These are phyloP conservation scores for Drosophila limbata DNA, from an alignment of 2,888 invertebrate genomes.

Conservation along the genomic window DNA sequence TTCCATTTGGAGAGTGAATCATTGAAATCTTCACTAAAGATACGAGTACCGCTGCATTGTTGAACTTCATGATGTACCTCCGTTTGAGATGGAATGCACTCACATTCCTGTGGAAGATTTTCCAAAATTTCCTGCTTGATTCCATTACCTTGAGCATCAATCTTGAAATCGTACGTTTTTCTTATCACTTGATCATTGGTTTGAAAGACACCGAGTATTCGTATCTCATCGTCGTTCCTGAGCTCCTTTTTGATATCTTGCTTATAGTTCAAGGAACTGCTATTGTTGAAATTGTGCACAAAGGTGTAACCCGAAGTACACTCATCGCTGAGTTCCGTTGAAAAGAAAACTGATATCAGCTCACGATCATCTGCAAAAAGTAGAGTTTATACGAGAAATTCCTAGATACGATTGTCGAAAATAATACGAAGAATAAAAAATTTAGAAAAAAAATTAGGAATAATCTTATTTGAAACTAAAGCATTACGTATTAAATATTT, in stretches of 20 bases:
- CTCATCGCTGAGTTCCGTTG: constrained; percentile 1
- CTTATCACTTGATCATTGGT: neutral
- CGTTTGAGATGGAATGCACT: constrained; percentile 5
- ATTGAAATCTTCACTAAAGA: constrained; percentile 34
- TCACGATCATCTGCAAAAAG: constrained; percentile 11
- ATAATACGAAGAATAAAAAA: too few species aligned
- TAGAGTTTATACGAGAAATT: neutral
- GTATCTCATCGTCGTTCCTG: constrained; percentile 2
- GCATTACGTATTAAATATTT: too few species aligned
- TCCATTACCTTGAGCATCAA: constrained; percentile 10
- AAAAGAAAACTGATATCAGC: constrained; percentile 11
- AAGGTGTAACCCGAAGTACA: constrained; percentile 7
- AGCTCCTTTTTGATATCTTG: constrained; percentile 9
- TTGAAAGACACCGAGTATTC: constrained; percentile 18
- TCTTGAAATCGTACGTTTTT: constrained; percentile 7
- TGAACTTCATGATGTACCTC: neutral
- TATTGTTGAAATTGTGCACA: neutral
- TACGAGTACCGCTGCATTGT: neutral
- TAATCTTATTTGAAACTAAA: too few species aligned
- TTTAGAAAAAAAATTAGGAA: too few species aligned
- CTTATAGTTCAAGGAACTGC: neutral
- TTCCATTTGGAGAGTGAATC: neutral
- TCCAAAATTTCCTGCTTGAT: neutral
- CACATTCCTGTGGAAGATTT: neutral
- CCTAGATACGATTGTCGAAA: neutral